Conservation (phyloP, 2,888 invertebrate genomes). For the Drosophila helvetica region DNA sequence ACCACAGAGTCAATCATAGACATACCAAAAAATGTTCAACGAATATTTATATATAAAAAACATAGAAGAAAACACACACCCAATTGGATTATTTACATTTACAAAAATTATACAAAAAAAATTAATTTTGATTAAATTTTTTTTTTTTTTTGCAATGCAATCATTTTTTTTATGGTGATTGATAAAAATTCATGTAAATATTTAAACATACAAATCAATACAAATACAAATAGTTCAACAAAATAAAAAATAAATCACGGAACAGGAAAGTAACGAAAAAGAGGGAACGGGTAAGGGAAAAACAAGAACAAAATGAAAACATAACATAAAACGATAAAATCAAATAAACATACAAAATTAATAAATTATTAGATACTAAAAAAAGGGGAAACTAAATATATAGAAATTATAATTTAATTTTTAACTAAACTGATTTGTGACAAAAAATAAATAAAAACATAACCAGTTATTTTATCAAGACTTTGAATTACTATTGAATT, state of each 20-base stretch:
- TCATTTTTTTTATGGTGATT: conserved; percentile 45
- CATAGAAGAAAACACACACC: conserved; percentile 84
- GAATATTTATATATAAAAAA: conserved; percentile 83
- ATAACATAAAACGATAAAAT: conserved; percentile 34
- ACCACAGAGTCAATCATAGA: conserved; percentile 84
- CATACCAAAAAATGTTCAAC: conserved; percentile 84
- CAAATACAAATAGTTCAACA: conserved; percentile 47
- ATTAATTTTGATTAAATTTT: conserved; percentile 67
- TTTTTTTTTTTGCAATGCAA: conserved; percentile 27
- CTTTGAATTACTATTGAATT: neutral
- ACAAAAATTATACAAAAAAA: conserved; percentile 79
- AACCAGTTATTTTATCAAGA: too few species aligned
- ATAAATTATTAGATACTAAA: conserved; percentile 1
- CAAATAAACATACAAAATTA: conserved; percentile 14
- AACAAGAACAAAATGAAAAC: conserved; percentile 41
- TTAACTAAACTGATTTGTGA: too few species aligned
- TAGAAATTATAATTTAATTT: neutral
- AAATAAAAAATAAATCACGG: conserved; percentile 48
- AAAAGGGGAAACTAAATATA: conserved; percentile 5
- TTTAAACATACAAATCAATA: conserved; percentile 72
- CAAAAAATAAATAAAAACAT: too few species aligned
- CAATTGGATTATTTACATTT: conserved; percentile 84
- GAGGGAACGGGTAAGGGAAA: conserved; percentile 3
- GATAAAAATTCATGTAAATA: conserved; percentile 64
- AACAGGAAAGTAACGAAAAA: conserved; percentile 48